Evolutionary conservation across 2,888 invertebrate species (phyloP), one percentile per base, ranked within the genome.

Genomic region (Fragum sueziense): DNA sequence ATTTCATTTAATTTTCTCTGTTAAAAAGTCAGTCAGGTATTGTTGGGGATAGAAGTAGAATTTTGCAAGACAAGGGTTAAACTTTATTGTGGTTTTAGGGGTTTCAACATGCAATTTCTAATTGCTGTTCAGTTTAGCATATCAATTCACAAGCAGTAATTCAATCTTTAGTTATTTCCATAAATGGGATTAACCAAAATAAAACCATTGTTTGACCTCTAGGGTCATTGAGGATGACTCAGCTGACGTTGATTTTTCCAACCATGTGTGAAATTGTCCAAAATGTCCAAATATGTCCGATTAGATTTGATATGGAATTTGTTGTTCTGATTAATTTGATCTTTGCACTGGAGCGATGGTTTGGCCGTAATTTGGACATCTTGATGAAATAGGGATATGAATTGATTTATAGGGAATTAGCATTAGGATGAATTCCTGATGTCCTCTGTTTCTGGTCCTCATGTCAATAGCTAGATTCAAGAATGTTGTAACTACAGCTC

Each of bases 121-220:
- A 61, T 61, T 61, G 61, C 29, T 61, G 61, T 61, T 61, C 61
- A 61, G 61, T 33, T 61, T 61, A 33, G 61, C 61, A 61, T 61
- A 61, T 61, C 29, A 61, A 61, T 61, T 61, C 33, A 33, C 61
- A 61, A 61, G 29, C 27, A 27, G 61, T 61, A 61, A 61, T 33
- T 61, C 27, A 31, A 61, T 61, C 61, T 61, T 14, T 33, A n/a
- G 33, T 61, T 25, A 47, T 31, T 61, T 22, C 61, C 33, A 61
- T 61, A 61, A 61, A 61, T 33, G 61, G 61, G 61, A 61, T 61
- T 61, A 61, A 61, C 61, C 27, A 27, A 31, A 29, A 25, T 61
- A 61, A 27, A 57, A 29, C 61, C 31, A 29, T n/a, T 20, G 33
- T 33, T 14, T 29, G 61, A 61, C 61, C 61, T 61, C 25, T 14